phyloP scores from a whole-genome alignment of 2,113 vertebrate genomes.

The Salvelinus namaycush region DNA sequence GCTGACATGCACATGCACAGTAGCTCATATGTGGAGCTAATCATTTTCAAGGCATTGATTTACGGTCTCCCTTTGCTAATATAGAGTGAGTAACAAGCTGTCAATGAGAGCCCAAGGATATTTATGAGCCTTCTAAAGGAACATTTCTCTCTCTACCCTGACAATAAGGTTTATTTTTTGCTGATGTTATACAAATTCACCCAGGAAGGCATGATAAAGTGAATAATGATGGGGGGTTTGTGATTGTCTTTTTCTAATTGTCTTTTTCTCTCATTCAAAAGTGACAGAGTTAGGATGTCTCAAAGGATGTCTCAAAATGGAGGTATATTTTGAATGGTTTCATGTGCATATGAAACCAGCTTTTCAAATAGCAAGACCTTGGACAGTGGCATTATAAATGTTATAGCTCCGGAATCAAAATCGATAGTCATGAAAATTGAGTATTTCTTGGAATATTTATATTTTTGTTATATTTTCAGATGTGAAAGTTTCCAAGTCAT shows the following conservation, averaged over 20 bases:
- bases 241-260: conserved; percentile 9
- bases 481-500: no score
- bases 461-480: no score
- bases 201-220: not conserved
- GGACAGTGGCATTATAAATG: not conserved
- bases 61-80: conserved; percentile 55
- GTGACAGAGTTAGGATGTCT: not conserved
- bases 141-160: conserved; percentile 25
- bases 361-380: not conserved
- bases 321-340: not conserved
- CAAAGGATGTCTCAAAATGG: not conserved
- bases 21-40: conserved; percentile 48
- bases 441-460: no score
- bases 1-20: conserved; percentile 47
- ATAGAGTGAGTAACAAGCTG: conserved; percentile 63
- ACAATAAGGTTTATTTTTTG: conserved; percentile 28
- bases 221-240: conserved; percentile 28
- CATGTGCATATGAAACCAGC: not conserved
- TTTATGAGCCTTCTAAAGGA: conserved; percentile 47
- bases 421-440: not conserved
- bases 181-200: conserved; percentile 32
- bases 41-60: conserved; percentile 56
- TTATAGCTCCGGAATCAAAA: no score
- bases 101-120: conserved; percentile 52
- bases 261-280: conserved; percentile 2